Base-by-base conservation (phyloP, 2,113 vertebrate species). In the Colossoma macropomum region DNA sequence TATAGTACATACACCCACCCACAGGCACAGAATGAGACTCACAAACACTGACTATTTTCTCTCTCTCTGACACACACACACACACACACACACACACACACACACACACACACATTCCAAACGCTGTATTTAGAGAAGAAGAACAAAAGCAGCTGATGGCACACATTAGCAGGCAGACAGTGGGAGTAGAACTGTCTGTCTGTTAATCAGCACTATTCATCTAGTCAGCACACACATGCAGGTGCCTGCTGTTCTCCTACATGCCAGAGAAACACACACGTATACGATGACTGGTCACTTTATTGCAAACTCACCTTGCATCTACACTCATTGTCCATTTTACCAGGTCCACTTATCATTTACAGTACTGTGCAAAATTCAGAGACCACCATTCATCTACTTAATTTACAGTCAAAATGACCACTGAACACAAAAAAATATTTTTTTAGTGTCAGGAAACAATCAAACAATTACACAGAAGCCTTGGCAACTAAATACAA, bases 181-280 rank as follows among this genome's bases (percentile, higher is more conserved):
- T 52, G 19, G 28, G 60, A 81, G 17, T 38, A 28, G 3, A 21
- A 79, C 27, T 32, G 72, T 65, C 66, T 21, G 65, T 86, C 76
- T 86, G 79, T 88, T 87, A 88, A 93, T 93, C 87, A 90, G 85
- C 81, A 82, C 81, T 80, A 79, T 85, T 89, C 59, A 81, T 85
- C 80, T 62, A 81, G 65, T 85, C 13, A 63, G 23, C 28, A 60
- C 13, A 25, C 60, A 32, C 50, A 63, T 45, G 28, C 59, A 21
- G 79, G 16, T 60, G 68, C 13, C 32, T 60, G 4, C 17, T 19
- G 28, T 54, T 73, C 45, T 50, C 11, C 66, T 62, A 65, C 32
- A 73, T 65, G 3, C 23, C 56, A 60, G 50, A 52, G 27, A 71
- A 41, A 30, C n/a, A 85, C 25, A 81, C 62, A 13, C 28, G 38